Conservation (phyloP, 2,113 vertebrate genomes). For the Leucopternis melanops region DNA sequence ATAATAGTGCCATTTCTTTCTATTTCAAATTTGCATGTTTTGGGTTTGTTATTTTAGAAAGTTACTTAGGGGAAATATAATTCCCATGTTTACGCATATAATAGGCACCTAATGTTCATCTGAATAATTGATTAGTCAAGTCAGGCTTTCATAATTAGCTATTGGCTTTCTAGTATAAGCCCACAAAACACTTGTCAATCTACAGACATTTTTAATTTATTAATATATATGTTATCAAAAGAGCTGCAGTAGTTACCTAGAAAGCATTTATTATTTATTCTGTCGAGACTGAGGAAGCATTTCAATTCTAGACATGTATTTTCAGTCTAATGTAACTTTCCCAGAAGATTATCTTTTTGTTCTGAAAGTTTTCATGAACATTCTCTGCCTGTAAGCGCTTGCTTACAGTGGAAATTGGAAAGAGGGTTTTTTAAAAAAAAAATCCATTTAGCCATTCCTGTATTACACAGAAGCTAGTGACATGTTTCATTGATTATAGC, state of each 20-base stretch:
- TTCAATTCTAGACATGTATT: not conserved
- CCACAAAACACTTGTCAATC: slow-evolving; percentile 71
- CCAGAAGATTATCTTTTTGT: slow-evolving; percentile 16
- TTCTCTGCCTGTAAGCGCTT: not conserved
- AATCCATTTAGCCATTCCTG: not conserved
- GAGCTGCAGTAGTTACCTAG: slow-evolving; percentile 25
- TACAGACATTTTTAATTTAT: slow-evolving; percentile 62
- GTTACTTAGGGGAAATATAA: slow-evolving; percentile 80
- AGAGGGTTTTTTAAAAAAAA: not conserved
- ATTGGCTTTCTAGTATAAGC: slow-evolving; percentile 82
- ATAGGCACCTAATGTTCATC: slow-evolving; percentile 88
- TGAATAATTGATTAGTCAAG: slow-evolving; percentile 94
- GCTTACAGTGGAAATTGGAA: not conserved
- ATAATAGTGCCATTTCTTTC: not conserved
- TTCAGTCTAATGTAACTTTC: slow-evolving; percentile 21
- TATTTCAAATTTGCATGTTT: slow-evolving; percentile 37
- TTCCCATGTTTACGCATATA: slow-evolving; percentile 79
- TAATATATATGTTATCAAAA: slow-evolving; percentile 60
- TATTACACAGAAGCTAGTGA: not conserved
- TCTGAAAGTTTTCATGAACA: not conserved
- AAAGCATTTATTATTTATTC: slow-evolving; percentile 60
- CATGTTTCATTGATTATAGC: not conserved
- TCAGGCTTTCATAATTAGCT: slow-evolving; percentile 90
- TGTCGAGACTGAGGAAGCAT: not conserved
- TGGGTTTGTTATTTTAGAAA: slow-evolving; percentile 44